phyloP scores from a whole-genome alignment of 2,797 vertebrate species.

The Ispidina lecontei region DNA sequence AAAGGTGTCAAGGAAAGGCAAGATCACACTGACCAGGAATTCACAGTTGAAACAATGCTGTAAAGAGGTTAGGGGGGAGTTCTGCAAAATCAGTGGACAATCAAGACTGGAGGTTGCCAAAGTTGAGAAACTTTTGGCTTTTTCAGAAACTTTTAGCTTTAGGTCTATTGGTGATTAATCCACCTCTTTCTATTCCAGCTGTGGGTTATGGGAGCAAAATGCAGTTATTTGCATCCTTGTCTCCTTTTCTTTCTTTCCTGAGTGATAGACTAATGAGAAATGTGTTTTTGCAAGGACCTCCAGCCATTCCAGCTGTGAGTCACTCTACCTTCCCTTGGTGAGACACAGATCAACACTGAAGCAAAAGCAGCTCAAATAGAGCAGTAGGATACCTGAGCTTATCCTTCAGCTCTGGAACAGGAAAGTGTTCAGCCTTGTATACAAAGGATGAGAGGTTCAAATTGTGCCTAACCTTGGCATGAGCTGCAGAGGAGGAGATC shows the following conservation, averaged over 20 bases:
- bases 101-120: background rate
- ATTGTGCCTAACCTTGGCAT: background rate
- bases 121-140: background rate
- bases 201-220: background rate
- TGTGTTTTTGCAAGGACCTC: background rate
- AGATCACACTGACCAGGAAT: background rate
- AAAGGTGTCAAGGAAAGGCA: background rate
- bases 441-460: background rate
- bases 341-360: background rate
- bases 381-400: background rate
- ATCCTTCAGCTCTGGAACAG: background rate
- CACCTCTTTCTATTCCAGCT: background rate
- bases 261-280: background rate
- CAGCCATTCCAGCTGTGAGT: background rate
- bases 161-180: background rate
- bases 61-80: background rate
- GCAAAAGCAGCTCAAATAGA: background rate
- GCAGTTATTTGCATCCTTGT: background rate
- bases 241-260: background rate
- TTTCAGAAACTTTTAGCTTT: background rate
- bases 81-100: background rate
- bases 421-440: background rate
- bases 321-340: background rate
- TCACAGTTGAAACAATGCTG: background rate
- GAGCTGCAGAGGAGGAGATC: background rate